A percentile compares a stretch with the other conserved stretches of the same genome.
Conservation (phyloP, 2,888 invertebrate species). For the Drosophila lutescens region DNA sequence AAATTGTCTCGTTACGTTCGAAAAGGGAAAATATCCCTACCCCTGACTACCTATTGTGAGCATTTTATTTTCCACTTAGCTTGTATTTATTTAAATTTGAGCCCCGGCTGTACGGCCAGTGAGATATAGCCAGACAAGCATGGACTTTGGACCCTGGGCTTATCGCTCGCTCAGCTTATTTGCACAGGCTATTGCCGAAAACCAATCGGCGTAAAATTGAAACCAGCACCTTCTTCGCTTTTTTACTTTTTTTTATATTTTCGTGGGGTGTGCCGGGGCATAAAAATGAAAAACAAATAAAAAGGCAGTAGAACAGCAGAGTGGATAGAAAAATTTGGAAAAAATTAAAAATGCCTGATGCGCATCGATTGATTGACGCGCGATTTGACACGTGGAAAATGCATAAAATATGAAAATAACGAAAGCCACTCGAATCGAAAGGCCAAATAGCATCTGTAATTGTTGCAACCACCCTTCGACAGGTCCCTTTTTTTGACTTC, state of each 20-base stretch:
- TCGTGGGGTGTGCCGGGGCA: conserved; percentile 61
- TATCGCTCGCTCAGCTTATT: conserved; percentile 82
- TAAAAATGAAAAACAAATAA: conserved; percentile 74
- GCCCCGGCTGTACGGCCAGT: conserved; percentile 34
- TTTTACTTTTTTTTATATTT: not conserved
- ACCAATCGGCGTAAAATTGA: conserved; percentile 85
- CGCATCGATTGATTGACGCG: conserved; percentile 79
- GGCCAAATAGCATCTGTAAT: conserved; percentile 65
- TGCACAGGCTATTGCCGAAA: conserved; percentile 84
- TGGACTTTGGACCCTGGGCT: conserved; percentile 69
- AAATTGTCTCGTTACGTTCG: conserved; percentile 33
- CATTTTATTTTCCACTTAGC: conserved; percentile 75
- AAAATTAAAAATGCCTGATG: conserved; percentile 69
- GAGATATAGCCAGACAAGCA: conserved; percentile 48
- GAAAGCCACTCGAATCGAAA: conserved; percentile 25
- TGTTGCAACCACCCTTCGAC: conserved; percentile 72
- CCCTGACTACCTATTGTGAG: conserved; percentile 27
- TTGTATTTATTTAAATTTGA: conserved; percentile 80
- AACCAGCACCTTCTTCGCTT: conserved; percentile 68
- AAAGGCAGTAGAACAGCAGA: conserved; percentile 39
- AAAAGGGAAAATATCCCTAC: conserved; percentile 8
- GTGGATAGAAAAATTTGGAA: conserved; percentile 66
- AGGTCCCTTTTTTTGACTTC: conserved; percentile 39
- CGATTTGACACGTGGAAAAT: conserved; percentile 80
- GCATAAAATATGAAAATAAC: conserved; percentile 60